phyloP scores from a whole-genome alignment of 2,888 invertebrate species.

The Acronicta leporina region DNA sequence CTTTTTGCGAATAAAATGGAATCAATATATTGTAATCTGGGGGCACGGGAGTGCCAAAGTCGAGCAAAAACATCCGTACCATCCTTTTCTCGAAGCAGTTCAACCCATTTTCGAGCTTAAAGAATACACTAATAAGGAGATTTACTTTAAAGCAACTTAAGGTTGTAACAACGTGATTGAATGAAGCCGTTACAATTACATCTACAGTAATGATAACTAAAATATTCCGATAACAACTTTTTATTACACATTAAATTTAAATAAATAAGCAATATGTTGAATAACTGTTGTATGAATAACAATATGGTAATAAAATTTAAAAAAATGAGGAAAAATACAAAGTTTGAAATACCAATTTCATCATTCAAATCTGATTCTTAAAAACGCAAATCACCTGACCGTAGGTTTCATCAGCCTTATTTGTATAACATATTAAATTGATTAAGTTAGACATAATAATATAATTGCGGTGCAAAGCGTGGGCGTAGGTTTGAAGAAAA shows the following conservation, averaged over 20 bases:
- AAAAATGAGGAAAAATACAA: not conserved
- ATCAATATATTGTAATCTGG: conserved; percentile 13
- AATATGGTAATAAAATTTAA: not conserved
- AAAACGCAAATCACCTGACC: not conserved
- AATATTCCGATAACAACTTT: no score
- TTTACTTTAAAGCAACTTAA: no score
- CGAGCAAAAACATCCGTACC: no score
- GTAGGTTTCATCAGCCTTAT: not conserved
- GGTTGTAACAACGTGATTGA: no score
- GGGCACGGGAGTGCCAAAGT: no score
- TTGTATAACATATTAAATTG: not conserved
- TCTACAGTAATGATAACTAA: no score
- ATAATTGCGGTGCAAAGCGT: conserved; percentile 21
- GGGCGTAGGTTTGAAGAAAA: conserved; percentile 29
- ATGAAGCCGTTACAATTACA: no score
- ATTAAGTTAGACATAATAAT: conserved; percentile 18
- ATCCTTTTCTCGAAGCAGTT: no score
- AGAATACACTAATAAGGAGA: not conserved
- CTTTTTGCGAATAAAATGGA: conserved; percentile 19
- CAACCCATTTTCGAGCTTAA: no score
- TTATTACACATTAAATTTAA: not conserved
- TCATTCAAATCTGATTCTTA: not conserved
- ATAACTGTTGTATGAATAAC: no score
- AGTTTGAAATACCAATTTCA: not conserved
- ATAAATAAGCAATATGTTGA: not conserved